Evolutionary conservation across 2,797 vertebrate species (phyloP), one percentile per base, ranked within the genome.

Genomic region (Acipenser oxyrinchus): DNA sequence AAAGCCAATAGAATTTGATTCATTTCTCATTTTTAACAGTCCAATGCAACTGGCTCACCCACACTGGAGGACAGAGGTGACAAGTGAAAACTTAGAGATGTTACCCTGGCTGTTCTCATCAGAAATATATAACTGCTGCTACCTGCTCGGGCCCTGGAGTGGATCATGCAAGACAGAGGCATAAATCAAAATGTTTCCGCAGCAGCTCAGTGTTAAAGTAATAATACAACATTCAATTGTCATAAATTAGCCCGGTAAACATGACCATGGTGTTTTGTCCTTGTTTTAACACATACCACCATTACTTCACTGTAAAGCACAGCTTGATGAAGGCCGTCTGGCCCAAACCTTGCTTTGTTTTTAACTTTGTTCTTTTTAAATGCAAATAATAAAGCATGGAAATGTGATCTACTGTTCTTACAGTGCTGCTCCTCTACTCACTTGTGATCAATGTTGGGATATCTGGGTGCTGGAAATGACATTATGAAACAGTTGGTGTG

Each of bases 21-120:
- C 18, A 48, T 37, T 15, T 62, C 62, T 51, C 73, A 72, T 81
- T 79, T 62, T 8, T 77, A 79, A 75, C 82, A 81, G 65, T 73
- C 70, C 78, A 71, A 73, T 79, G 74, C 78, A 76, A 75, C 72
- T 67, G 78, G 75, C 80, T 75, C 81, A 84, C 79, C 74, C 82
- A 83, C 78, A 71, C 67, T 74, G 51, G 71, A 69, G 53, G 63
- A 65, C 79, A 82, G 82, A 82, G 70, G 70, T 78, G 67, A 61
- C 53, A 80, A 78, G 66, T 74, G 82, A 81, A 83, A 82, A 80
- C 82, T 85, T 81, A 81, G 74, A 51, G 82, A 70, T 76, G 76
- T 66, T 74, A 79, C 75, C 74, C 75, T 73, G 78, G 70, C 63
- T 81, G 73, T 81, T 79, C 63, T 63, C 68, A 78, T 84, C 79